Conservation (phyloP, 2,797 vertebrate species). For the Diplodus sargus region DNA sequence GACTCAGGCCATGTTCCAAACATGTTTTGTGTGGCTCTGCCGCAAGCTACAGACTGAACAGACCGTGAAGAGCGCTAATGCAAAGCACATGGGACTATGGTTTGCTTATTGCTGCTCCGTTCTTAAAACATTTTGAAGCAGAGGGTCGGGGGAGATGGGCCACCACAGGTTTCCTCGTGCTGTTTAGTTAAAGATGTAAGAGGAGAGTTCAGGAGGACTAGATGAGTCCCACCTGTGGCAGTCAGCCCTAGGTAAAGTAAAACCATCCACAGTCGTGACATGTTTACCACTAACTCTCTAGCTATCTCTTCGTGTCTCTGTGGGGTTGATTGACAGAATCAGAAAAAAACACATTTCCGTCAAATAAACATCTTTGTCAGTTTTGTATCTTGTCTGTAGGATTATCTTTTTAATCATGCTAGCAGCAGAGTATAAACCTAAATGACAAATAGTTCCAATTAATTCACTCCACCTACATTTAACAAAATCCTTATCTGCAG, state of each 20-base stretch:
- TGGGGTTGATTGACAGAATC: neutral
- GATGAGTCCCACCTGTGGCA: slow-evolving; percentile 41
- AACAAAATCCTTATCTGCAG: no score
- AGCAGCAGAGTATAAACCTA: neutral
- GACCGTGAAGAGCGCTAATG: slow-evolving; percentile 45
- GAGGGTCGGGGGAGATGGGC: slow-evolving; percentile 30
- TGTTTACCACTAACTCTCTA: neutral
- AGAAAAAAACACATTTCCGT: neutral
- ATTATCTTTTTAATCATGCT: neutral
- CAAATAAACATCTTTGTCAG: slow-evolving; percentile 1
- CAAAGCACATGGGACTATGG: slow-evolving; percentile 51
- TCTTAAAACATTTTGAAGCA: slow-evolving; percentile 42
- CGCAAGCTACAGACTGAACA: slow-evolving; percentile 25
- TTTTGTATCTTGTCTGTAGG: neutral
- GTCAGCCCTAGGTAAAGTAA: neutral
- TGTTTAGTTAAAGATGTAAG: slow-evolving; percentile 44
- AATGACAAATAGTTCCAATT: neutral
- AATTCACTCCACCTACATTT: no score
- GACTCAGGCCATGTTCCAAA: neutral
- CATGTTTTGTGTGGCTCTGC: slow-evolving; percentile 23
- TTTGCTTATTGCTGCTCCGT: slow-evolving; percentile 53
- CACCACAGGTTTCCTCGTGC: slow-evolving; percentile 13
- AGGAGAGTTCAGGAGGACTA: slow-evolving; percentile 15
- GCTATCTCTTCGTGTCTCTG: neutral
- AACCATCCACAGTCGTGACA: neutral